Base-by-base conservation (phyloP, 2,888 invertebrate genomes). In the Andricus curvator region DNA sequence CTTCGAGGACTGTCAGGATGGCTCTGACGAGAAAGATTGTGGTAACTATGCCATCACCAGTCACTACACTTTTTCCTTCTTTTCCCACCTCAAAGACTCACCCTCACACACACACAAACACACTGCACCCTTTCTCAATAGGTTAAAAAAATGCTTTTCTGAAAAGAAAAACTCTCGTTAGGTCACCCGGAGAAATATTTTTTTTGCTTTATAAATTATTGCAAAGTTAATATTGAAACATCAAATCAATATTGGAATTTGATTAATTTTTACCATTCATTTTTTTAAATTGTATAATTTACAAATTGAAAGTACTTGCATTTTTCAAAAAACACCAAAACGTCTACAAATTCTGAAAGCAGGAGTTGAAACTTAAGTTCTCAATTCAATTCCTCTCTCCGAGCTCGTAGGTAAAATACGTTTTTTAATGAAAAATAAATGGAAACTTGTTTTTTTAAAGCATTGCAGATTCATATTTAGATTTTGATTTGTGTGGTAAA, bases 1-100 rank as follows among this genome's bases (percentile, higher is more conserved):
- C 20, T 65, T 85, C 8, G 82, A 77, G 2, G 95, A 96, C 89
- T 96, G 96, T 91, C 82, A 90, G 13, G 94, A 94, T 88, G 94
- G 94, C 82, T 93, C 93, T 48, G 95, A 95, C 89, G 95, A 95
- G 90, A 87, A 88, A 81, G 93, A 94, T 85, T 95, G 95, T 90
- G 92, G 92, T 92, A 92, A 92, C 90, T 92, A 92, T 91, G 81
- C 84, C 65, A 81, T 82, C 84, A 81, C 79, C 64, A 79, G 77
- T 80, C 82, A 84, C 68, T 81, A 81, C 81, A 33, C 80, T 80
- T 78, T 78, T 79, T 62, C 37, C 65, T 67, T 80, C 77, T 78
- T 78, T 78, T 82, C 76, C 80, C 83, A 84, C 80, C 13, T 83
- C 80, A 78, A 44, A 82, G 65, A 79, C 44, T 67, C 41, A 74